Evolutionary conservation across 2,797 vertebrate species (phyloP).

Genomic region (Acropternis orthonyx): DNA sequence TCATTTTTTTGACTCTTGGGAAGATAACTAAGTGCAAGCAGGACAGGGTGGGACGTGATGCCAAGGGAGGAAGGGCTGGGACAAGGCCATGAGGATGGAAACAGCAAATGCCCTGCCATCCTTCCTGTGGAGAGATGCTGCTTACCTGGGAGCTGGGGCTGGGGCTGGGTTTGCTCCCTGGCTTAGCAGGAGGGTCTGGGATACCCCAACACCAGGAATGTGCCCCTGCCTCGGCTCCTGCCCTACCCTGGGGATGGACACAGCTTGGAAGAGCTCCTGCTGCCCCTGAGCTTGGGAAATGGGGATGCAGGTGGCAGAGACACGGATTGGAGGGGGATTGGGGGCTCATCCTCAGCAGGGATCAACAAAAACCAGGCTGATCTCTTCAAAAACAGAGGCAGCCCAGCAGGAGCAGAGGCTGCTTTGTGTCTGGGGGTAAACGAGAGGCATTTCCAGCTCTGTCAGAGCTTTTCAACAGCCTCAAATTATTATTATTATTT

Average conservation of each 20-base stretch:
- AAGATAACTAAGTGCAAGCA: rapidly evolving
- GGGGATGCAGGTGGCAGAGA: background rate
- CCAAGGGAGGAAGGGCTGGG: background rate
- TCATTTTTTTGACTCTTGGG: background rate
- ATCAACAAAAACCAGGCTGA: background rate
- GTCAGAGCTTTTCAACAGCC: slow-evolving; percentile 47
- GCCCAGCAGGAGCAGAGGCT: background rate
- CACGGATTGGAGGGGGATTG: rapidly evolving
- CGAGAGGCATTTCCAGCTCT: background rate
- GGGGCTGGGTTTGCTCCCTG: rapidly evolving
- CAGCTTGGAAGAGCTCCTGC: background rate
- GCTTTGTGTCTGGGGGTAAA: background rate
- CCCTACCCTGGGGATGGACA: rapidly evolving
- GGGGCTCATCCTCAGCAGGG: background rate
- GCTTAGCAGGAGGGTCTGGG: background rate
- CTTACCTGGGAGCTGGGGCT: background rate
- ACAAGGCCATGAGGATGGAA: background rate
- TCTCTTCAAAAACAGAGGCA: background rate
- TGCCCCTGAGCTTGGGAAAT: background rate
- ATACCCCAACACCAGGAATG: background rate
- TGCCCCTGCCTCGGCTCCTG: background rate
- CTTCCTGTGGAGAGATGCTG: rapidly evolving
- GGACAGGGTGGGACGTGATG: rapidly evolving
- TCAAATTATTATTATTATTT: slow-evolving; percentile 58
- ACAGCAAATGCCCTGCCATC: background rate